Conservation (phyloP, 2,888 invertebrate species). For the Ophion slaviceki region DNA sequence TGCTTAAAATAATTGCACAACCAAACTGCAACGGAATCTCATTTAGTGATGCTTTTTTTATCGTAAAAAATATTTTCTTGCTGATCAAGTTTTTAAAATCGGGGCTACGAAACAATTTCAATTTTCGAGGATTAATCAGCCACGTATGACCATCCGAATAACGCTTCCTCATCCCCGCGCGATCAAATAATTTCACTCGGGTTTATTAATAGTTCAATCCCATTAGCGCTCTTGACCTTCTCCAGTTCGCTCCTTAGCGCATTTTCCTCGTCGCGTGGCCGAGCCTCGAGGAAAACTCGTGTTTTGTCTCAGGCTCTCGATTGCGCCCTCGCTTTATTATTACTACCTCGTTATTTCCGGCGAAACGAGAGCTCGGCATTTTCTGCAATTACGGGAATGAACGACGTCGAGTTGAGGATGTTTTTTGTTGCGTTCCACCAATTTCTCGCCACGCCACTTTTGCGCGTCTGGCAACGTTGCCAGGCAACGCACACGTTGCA, state of each 20-base stretch:
- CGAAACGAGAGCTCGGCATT: neutral
- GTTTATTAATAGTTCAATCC: conserved; percentile 53
- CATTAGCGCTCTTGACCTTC: conserved; percentile 43
- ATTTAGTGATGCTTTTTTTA: no score
- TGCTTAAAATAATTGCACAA: no score
- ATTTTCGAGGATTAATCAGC: no score
- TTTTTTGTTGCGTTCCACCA: neutral
- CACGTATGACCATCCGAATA: no score
- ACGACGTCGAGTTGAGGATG: neutral
- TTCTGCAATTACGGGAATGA: conserved; percentile 12
- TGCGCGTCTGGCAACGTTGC: no score
- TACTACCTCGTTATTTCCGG: neutral
- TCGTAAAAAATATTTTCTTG: no score
- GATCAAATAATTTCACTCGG: conserved; percentile 25
- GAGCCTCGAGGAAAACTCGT: conserved; percentile 8
- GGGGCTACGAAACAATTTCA: no score
- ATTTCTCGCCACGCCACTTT: no score
- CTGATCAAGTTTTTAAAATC: no score
- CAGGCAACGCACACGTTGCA: no score
- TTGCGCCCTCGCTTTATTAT: conserved; percentile 34
- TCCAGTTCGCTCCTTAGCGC: neutral
- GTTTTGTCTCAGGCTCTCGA: conserved; percentile 12
- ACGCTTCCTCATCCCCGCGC: no score
- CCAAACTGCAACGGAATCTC: no score
- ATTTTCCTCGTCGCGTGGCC: neutral